phyloP scores from a whole-genome alignment of 2,113 vertebrate genomes.

The Hyperopisus bebe region DNA sequence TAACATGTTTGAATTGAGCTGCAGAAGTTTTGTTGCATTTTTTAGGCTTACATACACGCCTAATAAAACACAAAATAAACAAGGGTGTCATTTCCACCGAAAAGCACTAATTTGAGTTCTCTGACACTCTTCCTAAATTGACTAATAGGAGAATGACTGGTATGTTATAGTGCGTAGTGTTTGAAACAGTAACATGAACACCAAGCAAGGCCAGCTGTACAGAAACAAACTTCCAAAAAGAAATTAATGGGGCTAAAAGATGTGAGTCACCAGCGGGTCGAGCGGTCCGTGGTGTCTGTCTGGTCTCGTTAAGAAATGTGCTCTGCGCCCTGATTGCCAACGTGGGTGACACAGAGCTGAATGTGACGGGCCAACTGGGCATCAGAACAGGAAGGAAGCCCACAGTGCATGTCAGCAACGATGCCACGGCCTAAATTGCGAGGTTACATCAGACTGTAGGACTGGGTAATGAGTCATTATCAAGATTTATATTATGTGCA shows the following conservation, averaged over 20 bases:
- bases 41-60: not conserved
- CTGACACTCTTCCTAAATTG: not conserved
- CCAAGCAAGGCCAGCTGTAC: not conserved
- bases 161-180: not conserved
- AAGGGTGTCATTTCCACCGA: not conserved
- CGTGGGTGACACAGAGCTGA: not conserved
- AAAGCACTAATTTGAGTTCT: not conserved
- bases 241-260: not conserved
- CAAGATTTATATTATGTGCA: not conserved
- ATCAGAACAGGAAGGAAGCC: not conserved
- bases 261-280: not conserved
- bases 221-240: not conserved
- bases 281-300: not conserved
- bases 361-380: not conserved
- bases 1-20: not conserved
- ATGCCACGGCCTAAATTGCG: not conserved
- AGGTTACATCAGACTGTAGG: not conserved
- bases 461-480: constrained; percentile 10
- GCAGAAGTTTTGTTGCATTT: not conserved
- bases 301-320: constrained; percentile 4
- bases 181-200: not conserved
- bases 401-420: not conserved
- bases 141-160: not conserved
- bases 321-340: not conserved
- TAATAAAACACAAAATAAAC: not conserved